Conservation (phyloP, 2,888 invertebrate species). For the Nycteola revayana region DNA sequence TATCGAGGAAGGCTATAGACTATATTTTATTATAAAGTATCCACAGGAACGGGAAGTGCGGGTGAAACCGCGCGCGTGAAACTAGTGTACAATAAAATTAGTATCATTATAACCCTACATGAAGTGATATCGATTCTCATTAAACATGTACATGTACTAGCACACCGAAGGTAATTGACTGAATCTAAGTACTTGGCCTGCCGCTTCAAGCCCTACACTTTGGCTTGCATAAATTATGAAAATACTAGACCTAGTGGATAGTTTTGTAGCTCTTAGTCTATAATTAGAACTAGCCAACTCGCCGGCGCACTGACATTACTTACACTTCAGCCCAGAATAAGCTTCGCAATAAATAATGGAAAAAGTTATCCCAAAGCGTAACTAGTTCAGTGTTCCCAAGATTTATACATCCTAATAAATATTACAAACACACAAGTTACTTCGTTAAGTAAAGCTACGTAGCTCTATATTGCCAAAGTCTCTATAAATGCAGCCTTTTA, state of each 20-base stretch:
- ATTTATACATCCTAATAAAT: too few species aligned
- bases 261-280: constrained; percentile 50
- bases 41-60: too few species aligned
- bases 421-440: too few species aligned
- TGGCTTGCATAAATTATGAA: constrained; percentile 56
- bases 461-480: too few species aligned
- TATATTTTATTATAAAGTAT: too few species aligned
- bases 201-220: constrained; percentile 47
- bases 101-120: neutral
- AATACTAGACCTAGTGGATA: constrained; percentile 46
- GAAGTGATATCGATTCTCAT: constrained; percentile 14
- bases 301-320: constrained; percentile 27
- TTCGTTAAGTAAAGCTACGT: too few species aligned
- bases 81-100: too few species aligned
- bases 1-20: too few species aligned
- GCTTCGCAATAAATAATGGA: constrained; percentile 28
- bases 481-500: too few species aligned
- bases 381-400: constrained; percentile 8
- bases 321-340: constrained; percentile 32
- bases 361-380: constrained; percentile 23
- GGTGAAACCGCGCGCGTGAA: too few species aligned
- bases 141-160: constrained; percentile 24
- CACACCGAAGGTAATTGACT: constrained; percentile 31
- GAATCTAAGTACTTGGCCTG: constrained; percentile 38
- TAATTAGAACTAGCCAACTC: constrained; percentile 47